Conservation (phyloP, 2,113 vertebrate species). For the Ptilorrhoa leucosticta region DNA sequence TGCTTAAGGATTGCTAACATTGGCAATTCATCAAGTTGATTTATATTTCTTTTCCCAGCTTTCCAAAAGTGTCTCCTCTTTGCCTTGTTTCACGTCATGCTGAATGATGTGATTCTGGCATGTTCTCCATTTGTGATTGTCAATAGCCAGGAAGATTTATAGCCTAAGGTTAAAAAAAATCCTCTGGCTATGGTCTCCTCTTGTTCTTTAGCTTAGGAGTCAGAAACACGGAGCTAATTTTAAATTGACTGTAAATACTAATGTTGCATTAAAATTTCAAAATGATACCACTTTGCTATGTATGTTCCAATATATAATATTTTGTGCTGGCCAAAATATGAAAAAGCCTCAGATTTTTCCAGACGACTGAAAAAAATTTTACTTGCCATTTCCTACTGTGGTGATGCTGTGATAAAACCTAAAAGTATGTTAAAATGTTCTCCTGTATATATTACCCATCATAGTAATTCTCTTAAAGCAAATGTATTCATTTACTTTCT, state of each 20-base stretch:
- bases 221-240: neutral
- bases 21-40: constrained; percentile 21
- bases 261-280: neutral
- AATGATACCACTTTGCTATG: neutral
- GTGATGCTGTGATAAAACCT: neutral
- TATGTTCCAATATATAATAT: neutral
- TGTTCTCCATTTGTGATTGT: neutral
- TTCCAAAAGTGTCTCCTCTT: neutral
- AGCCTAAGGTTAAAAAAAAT: neutral
- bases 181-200: neutral
- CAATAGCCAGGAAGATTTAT: neutral
- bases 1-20: neutral
- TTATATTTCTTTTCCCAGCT: neutral
- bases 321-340: neutral
- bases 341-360: neutral
- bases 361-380: neutral
- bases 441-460: neutral
- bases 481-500: neutral
- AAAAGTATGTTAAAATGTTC: neutral
- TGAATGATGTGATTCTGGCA: constrained; percentile 19
- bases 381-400: neutral
- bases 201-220: neutral
- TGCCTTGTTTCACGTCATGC: neutral
- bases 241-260: neutral
- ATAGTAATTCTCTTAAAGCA: neutral